Base-by-base conservation (phyloP, 2,888 invertebrate genomes). In the Germaria angustata region DNA sequence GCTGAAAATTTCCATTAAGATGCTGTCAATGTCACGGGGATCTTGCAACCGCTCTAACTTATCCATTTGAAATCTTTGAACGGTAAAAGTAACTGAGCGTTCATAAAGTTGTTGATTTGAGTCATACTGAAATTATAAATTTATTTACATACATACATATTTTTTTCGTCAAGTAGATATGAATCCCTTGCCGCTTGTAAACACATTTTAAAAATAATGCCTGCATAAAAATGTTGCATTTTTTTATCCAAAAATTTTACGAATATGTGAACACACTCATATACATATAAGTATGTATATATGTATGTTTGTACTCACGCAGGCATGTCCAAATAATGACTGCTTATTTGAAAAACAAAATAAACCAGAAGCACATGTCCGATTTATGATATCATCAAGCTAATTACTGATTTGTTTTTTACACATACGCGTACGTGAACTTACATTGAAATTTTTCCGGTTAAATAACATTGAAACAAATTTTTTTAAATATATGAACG, bases 1-100 rank as follows among this genome's bases (percentile, higher is more conserved):
- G 0, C 83, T 73, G 5, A 90, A 69, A 84, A 90, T 86, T 78
- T 87, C 85, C 2, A 76, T 84, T 20, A 90, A 77, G 46, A 89
- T 41, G 34, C 84, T 85, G 78, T 90, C 90, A 63, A 90, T 81
- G 84, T 90, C 90, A 17, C 90, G 87, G 9, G 87, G 87, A 85
- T 90, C 90, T 46, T 84, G 22, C 13, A 87, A 75, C 7, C 65
- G 15, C 41, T 89, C 86, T 46, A 90, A 78, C 24, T 87, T 84
- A 2, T 87, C 86, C 5, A 90, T 36, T 57, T 90, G 86, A n/a
- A 79, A 71, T 9, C 86, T 68, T 34, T 78, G 46, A 59, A 89
- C 63, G 41, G 86, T 84, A 55, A 90, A 88, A 4, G 85, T 6
- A 7, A 90, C 2, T 34, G 86, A 84, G 20, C 88, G 86, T 46